phyloP scores from a whole-genome alignment of 2,113 vertebrate species.

The Megatriorchis doriae region DNA sequence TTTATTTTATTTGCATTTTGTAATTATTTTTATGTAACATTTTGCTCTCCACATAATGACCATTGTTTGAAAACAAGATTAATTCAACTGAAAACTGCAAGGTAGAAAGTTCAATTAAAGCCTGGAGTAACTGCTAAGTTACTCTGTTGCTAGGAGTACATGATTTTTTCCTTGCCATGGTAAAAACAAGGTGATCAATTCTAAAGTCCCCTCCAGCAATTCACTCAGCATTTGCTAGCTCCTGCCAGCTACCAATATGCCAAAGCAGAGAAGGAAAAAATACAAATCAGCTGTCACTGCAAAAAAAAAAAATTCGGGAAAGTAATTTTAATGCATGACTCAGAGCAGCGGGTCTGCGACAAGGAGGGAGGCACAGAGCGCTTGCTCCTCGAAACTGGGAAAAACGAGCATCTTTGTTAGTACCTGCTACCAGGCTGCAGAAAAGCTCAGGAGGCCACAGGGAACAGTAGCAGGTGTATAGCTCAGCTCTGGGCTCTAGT shows the following conservation, averaged over 20 bases:
- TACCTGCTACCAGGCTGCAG: background rate
- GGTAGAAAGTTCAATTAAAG: conserved; percentile 29
- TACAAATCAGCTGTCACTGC: conserved; percentile 9
- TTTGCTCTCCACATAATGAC: background rate
- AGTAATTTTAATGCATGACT: conserved; percentile 24
- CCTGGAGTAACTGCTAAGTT: background rate
- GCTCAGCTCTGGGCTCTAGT: background rate
- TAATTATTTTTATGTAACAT: background rate
- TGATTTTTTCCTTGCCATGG: background rate
- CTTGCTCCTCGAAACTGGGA: background rate
- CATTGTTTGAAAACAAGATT: conserved; percentile 12
- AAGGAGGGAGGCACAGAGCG: background rate
- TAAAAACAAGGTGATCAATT: conserved; percentile 66
- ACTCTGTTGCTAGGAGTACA: background rate
- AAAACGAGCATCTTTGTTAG: background rate
- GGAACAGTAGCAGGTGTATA: background rate
- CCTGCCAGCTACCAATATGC: background rate
- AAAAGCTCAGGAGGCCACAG: fast-evolving
- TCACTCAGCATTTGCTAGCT: conserved; percentile 11
- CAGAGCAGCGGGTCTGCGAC: background rate
- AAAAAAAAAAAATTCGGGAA: conserved; percentile 8
- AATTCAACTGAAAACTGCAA: background rate
- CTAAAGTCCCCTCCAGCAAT: conserved; percentile 18
- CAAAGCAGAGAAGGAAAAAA: background rate
- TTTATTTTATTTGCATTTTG: background rate